Base-by-base conservation (phyloP, 2,888 invertebrate species). In the Strigamia maritima region DNA sequence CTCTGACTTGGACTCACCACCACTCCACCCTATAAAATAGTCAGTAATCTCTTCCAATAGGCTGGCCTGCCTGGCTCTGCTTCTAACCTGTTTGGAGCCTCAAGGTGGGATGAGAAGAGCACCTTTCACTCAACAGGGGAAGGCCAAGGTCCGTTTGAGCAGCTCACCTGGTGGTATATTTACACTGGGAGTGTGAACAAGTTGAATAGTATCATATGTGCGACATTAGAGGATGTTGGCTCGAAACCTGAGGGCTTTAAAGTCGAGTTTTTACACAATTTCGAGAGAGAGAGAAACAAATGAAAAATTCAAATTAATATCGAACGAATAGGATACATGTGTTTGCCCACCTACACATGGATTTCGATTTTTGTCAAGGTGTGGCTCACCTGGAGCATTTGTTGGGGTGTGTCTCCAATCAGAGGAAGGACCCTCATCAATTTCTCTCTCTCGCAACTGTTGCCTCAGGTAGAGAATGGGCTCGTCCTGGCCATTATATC, bases 21-120 rank as follows among this genome's bases (percentile, higher is more conserved):
- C 26, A 65, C 65, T 65, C 65, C 65, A 65, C 65, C 65, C 65
- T 65, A 65, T 24, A 26, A 65, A 65, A 65, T 26, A 65, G 65
- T 65, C 65, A 10, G 65, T 24, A 65, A 65, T 65, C 24, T 65
- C 65, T 24, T 65, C 65, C 65, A 65, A 65, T 65, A 49, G 49
- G 49, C 49, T 49, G 49, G 49, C 49, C 49, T 3, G 49, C n/a
- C 7, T 19, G 65, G 65, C 65, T 65, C 22, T 60, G 65, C 65
- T 65, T 65, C 12, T 65, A 65, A 65, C 65, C 65, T 65, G 65
- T 65, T 65, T 65, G 65, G 65, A 65, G 65, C 65, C 65, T 65
- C 65, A 65, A 65, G 65, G 65, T 65, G 65, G 65, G 65, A 65
- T 65, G 65, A 65, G 65, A 65, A 65, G 65, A 65, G 65, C 65